A percentile compares a stretch with the other conserved stretches of the same genome.
phyloP scores from a whole-genome alignment of 2,888 invertebrate species.

The Alitta virens region DNA sequence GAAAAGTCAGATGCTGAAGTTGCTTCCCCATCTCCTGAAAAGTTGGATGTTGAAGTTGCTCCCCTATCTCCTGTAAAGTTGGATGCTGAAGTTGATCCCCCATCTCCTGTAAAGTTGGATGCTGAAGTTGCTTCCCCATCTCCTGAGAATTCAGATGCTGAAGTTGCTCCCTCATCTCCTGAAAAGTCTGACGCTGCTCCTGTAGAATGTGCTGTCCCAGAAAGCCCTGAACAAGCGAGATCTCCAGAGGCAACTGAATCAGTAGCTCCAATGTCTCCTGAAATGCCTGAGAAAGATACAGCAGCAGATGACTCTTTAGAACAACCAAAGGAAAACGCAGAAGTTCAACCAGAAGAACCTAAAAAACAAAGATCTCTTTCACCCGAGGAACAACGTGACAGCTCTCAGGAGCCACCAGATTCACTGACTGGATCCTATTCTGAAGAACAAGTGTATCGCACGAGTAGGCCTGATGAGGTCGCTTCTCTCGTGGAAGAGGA shows the following conservation, averaged over 20 bases:
- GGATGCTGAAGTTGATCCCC: too few relatives aligned
- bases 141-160: neutral
- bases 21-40: too few relatives aligned
- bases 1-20: too few relatives aligned
- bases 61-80: too few relatives aligned
- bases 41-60: too few relatives aligned
- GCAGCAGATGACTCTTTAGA: slow-evolving; percentile 6
- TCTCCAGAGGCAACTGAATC: neutral
- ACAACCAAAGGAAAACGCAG: slow-evolving; percentile 4
- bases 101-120: neutral
- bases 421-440: neutral
- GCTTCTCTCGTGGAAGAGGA: neutral
- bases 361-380: slow-evolving; percentile 1
- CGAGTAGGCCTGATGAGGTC: neutral
- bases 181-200: neutral
- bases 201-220: neutral
- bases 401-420: neutral
- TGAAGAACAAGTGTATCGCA: neutral
- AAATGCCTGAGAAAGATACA: slow-evolving; percentile 3
- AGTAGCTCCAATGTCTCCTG: too few relatives aligned
- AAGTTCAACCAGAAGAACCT: slow-evolving; percentile 9
- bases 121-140: slow-evolving; percentile 4
- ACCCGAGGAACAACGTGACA: slow-evolving; percentile 1
- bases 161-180: neutral
- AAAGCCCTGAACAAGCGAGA: neutral